Base-by-base conservation (phyloP, 2,888 invertebrate genomes). In the Sminthurides aquaticus region DNA sequence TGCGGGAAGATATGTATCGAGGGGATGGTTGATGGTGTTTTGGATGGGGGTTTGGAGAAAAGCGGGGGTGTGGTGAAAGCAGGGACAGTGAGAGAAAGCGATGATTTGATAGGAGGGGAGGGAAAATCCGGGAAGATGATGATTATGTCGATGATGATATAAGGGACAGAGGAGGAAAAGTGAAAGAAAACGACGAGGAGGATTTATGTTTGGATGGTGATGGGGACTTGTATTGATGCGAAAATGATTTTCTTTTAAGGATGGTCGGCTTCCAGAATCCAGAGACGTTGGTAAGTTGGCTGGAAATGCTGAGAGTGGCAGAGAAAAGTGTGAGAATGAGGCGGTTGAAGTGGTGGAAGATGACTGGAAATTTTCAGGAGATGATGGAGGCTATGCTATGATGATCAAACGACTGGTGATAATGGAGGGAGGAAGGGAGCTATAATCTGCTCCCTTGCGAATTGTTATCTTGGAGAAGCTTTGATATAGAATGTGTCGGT, bases 81-180 rank as follows among this genome's bases (percentile, higher is more conserved):
- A 34, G n/a, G n/a, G n/a, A n/a, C n/a, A n/a, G n/a, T 34, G 43
- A 34, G 43, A 34, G 15, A 34, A 34, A 34, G 43, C 15, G 15
- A 34, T 34, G 43, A 34, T 34, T 34, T 34, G 43, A 34, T 34
- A 34, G 43, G n/a, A 64, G 56, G 67, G 65, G 64, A 66, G 67
- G 65, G 66, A 57, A 60, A 66, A 64, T 62, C n/a, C n/a, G n/a
- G n/a, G 66, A 55, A 57, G 64, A 66, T 60, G 67, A 69, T 65
- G 66, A 59, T 63, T 60, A 68, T 67, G 63, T 62, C 59, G 62
- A 61, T 63, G 65, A 64, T 65, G 67, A 67, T 65, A 56, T 20
- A 11, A 49, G 49, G 26, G 67, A 67, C 62, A 56, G n/a, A 11
- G 28, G 49, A 49, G 26, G n/a, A 49, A 49, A 27, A 25, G 48